These are phyloP conservation scores for Riparia riparia DNA, from an alignment of 2,113 vertebrate species.

Conservation along the genomic window DNA sequence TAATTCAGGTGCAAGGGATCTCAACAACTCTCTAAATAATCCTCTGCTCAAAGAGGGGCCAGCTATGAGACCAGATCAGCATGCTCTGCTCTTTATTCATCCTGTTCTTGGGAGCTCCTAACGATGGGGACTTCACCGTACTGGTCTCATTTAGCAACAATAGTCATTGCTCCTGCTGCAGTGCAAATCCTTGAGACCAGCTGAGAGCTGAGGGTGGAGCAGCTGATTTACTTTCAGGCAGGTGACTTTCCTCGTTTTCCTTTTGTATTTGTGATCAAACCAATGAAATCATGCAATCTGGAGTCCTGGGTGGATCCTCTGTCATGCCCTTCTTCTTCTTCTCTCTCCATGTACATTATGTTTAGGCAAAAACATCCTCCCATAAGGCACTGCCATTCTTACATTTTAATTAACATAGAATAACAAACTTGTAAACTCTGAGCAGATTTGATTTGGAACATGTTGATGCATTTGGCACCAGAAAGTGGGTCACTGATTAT, in stretches of 20 bases:
- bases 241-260: background rate
- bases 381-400: slow-evolving; percentile 39
- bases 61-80: background rate
- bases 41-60: background rate
- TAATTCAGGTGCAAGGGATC: background rate
- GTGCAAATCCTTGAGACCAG: background rate
- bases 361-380: slow-evolving; percentile 3
- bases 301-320: background rate
- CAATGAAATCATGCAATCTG: background rate
- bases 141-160: background rate
- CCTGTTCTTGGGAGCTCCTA: background rate
- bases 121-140: rapidly evolving
- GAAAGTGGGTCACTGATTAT: slow-evolving; percentile 52
- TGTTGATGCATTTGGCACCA: slow-evolving; percentile 56
- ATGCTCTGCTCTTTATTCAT: background rate
- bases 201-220: background rate
- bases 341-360: background rate
- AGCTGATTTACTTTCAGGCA: background rate
- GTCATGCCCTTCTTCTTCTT: background rate
- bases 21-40: background rate
- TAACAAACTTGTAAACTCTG: slow-evolving; percentile 63
- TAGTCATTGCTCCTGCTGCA: background rate
- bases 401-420: slow-evolving; percentile 50
- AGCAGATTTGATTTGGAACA: slow-evolving; percentile 67
- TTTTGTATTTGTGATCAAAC: background rate